Percentiles rank a stretch among this genome's conserved stretches.
These are phyloP conservation scores for Hydra vulgaris DNA, from an alignment of 30 jellyfish, hydroid and myxozoan species.

Conservation along the genomic window DNA sequence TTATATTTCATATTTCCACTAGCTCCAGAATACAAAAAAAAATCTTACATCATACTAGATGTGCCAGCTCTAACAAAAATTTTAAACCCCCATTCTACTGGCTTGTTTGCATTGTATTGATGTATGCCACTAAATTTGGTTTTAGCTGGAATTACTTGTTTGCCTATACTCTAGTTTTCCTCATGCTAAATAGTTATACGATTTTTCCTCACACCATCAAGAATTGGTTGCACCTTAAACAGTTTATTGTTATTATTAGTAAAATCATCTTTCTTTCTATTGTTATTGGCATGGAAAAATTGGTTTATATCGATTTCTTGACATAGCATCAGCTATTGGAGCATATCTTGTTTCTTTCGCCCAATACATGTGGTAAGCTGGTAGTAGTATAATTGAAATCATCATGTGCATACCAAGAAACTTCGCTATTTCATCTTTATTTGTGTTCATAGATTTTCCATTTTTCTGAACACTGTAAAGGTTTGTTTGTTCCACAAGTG, in stretches of 20 bases:
- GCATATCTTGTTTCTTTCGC: constrained; percentile 6
- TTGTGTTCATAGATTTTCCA: too few species aligned
- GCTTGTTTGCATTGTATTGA: constrained; percentile 26
- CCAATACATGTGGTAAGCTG: constrained; percentile 1
- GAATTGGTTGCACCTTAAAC: too few species aligned
- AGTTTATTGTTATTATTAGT: too few species aligned
- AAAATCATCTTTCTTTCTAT: too few species aligned
- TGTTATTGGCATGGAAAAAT: too few species aligned
- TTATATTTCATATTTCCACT: background rate
- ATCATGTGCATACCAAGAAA: background rate
- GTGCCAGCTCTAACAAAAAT: constrained; percentile 41
- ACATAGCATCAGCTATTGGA: too few species aligned
- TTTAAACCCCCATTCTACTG: constrained; percentile 36
- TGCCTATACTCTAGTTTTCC: constrained; percentile 20
- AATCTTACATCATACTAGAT: constrained; percentile 42
- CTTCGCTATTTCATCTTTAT: background rate
- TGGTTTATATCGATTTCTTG: too few species aligned
- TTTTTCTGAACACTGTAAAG: too few species aligned
- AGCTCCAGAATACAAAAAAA: background rate
- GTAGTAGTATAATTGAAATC: background rate
- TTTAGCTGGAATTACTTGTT: too few species aligned
- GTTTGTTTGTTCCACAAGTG: constrained; percentile 1
- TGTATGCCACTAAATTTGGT: constrained; percentile 42
- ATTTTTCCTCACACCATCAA: background rate
- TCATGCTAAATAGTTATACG: constrained; percentile 8